A percentile compares a stretch with the other conserved stretches of the same genome.
phyloP scores from a whole-genome alignment of 2,113 vertebrate species.

The Callithrix jacchus region DNA sequence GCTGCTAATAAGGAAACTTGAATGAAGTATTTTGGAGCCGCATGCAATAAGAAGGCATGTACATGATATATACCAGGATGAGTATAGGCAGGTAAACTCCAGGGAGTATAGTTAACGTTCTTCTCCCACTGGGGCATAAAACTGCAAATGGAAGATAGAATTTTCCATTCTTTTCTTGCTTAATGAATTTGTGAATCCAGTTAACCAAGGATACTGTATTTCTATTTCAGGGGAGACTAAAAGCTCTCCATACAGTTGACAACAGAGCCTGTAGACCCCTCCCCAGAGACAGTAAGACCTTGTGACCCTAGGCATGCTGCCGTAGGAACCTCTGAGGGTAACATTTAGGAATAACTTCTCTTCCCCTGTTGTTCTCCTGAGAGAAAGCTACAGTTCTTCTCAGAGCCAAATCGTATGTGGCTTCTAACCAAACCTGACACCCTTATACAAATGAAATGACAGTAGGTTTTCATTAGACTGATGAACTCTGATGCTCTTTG shows the following conservation, averaged over 20 bases:
- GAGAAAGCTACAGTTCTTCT: background rate
- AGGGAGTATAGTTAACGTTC: background rate
- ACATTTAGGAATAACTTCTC: conserved; percentile 16
- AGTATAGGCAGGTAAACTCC: background rate
- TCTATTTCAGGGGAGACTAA: background rate
- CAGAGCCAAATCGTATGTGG: background rate
- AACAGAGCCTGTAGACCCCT: background rate
- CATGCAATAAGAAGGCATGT: background rate
- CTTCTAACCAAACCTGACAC: conserved; percentile 30
- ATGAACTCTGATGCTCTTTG: background rate
- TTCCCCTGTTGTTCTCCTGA: background rate
- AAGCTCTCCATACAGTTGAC: background rate
- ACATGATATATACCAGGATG: background rate
- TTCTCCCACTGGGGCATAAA: background rate
- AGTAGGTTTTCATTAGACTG: conserved; percentile 39
- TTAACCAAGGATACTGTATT: background rate
- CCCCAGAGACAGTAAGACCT: background rate
- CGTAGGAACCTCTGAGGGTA: background rate
- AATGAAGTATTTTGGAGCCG: background rate
- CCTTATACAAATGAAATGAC: conserved; percentile 22
- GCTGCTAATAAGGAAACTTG: conserved; percentile 70
- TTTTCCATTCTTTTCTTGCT: background rate
- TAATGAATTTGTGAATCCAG: background rate
- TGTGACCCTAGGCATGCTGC: background rate
- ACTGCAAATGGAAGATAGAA: background rate